Evolutionary conservation across 2,797 vertebrate species (phyloP), one percentile per base, ranked within the genome.

Genomic region (Anisognathus igniventris): DNA sequence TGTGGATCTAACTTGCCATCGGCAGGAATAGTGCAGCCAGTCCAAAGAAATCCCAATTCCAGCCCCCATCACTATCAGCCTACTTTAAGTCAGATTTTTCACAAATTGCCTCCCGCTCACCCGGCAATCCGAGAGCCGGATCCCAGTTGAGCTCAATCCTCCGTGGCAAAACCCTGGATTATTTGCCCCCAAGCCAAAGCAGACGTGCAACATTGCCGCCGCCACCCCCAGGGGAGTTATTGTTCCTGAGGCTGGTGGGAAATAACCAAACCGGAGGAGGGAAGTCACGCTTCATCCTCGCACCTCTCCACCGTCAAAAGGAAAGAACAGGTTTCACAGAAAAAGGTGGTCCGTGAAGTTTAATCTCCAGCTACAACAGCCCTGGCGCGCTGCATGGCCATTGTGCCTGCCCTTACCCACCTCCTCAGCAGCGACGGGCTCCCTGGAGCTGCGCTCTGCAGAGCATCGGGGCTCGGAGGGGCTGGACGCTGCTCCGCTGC

Each of bases 331-430:
- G 11, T 79, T 68, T 48, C 66, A 84, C 65, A 62, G 70, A 27
- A 66, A 35, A 60, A 31, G 39, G 56, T 10, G 5, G 42, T 28
- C 35, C 7, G 2, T 0, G 14, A 86, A 95, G 87, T 93, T 60
- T 35, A 31, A 33, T 72, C 92, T 79, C 56, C 48, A 30, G 67
- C 58, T n/a, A 51, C 90, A 79, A 81, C 6, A 75, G 77, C 58
- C 44, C 19, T 1, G 88, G 51, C 35, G 14, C 54, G 33, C 71
- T n/a, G 56, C 58, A 39, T 54, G 84, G 74, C 88, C 78, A 74
- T 94, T 95, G 79, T 89, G 84, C 44, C 65, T 80, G 40, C 70
- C 51, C 65, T 80, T 9, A 90, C 88, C 83, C 56, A 95, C 90
- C 88, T 95, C 89, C 66, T 95, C 0, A 96, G 93, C 68, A 74